These are phyloP conservation scores for Hirtodrosophila histrioides DNA, from an alignment of 2,888 invertebrate species.

Conservation along the genomic window DNA sequence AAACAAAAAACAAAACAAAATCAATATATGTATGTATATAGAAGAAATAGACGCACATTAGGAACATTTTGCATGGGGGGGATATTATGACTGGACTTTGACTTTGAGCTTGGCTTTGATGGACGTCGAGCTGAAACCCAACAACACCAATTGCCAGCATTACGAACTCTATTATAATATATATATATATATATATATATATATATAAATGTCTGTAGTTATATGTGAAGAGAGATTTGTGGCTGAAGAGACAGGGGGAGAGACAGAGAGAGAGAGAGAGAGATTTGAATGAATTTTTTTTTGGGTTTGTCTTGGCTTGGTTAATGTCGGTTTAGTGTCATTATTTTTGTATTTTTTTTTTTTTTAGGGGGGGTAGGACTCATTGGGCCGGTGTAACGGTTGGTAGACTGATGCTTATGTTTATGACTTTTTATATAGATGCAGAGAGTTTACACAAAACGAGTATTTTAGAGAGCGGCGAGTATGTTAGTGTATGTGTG, in stretches of 20 bases:
- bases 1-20: constrained; percentile 6
- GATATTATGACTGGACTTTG: constrained; percentile 18
- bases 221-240: constrained; percentile 27
- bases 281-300: constrained; percentile 19
- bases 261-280: constrained; percentile 6
- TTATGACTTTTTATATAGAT: constrained; percentile 55
- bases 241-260: constrained; percentile 12
- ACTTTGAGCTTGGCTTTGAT: constrained; percentile 13
- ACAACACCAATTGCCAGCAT: constrained; percentile 30
- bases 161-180: constrained; percentile 11
- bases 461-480: constrained; percentile 59
- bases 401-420: constrained; percentile 53
- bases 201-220: constrained; percentile 43
- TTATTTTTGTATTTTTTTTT: constrained; percentile 15
- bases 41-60: constrained; percentile 33
- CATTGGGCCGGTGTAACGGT: constrained; percentile 17
- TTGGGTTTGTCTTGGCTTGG: constrained; percentile 23
- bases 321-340: constrained; percentile 34
- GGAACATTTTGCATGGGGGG: constrained; percentile 22
- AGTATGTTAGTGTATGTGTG: constrained; percentile 19
- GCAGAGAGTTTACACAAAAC: constrained; percentile 64
- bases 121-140: constrained; percentile 11
- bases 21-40: constrained; percentile 8
- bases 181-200: constrained; percentile 31
- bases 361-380: constrained; percentile 10